Evolutionary conservation across 2,797 vertebrate genomes (phyloP), one percentile per base, ranked within the genome.

Genomic region (Sebastes vulpes): DNA sequence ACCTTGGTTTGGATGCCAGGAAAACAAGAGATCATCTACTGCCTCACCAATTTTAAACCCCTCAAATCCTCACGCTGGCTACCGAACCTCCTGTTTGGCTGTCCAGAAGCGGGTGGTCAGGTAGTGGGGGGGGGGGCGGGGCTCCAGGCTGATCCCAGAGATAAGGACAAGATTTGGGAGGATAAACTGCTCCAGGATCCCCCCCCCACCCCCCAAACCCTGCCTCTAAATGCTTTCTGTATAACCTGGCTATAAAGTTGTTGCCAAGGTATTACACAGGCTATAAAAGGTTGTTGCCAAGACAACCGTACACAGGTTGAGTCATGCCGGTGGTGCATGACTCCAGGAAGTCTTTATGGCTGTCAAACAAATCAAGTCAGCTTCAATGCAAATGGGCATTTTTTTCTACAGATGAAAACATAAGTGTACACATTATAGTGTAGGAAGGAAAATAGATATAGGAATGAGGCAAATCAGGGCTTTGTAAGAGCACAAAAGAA

Each of bases 271-370:
- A 77, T 80, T 75, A 75, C 53, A 26, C 8, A 9, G 9, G 25
- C 59, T 56, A 78, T 77, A 81, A 84, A n/a, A 89, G 89, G 92
- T 92, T 93, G 91, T 93, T 93, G 76, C 88, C 91, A 86, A 72
- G 93, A 91, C 81, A 89, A 94, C 93, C 67, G 72, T 20, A 7
- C 71, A 71, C 69, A 85, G 87, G 89, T 71, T 79, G 81, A 82
- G 46, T 50, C 18, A 75, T 64, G 73, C 48, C 25, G 58, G 28
- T 7, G 57, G 68, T 25, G 64, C 64, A 53, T 42, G 29, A 64
- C 65, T 52, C 23, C 61, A 29, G n/a, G 52, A 67, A 48, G n/a
- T 31, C 38, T 29, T 48, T 38, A 23, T 23, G 23, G 73, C 61
- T 42, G 42, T 42, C 54, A 58, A 57, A 59, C 63, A 65, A 75